These are phyloP conservation scores for Plebejus anna DNA, from an alignment of 2,888 invertebrate species.

Conservation along the genomic window DNA sequence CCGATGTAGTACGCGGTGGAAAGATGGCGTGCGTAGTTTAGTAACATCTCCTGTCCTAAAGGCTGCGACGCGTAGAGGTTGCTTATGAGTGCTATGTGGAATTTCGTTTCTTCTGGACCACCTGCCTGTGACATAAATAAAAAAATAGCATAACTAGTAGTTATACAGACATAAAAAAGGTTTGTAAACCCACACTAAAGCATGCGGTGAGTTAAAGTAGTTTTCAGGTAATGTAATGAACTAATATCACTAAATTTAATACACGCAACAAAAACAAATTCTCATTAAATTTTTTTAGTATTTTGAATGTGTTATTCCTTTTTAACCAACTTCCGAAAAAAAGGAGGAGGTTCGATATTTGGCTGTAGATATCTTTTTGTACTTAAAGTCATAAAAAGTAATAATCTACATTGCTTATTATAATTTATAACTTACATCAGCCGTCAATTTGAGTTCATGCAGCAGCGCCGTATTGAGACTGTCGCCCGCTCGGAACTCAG, in stretches of 20 bases:
- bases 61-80: slow-evolving; percentile 91
- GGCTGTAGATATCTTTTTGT: no score
- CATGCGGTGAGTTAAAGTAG: no score
- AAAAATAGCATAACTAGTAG: not conserved
- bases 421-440: slow-evolving; percentile 67
- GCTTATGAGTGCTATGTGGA: slow-evolving; percentile 91
- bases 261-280: no score
- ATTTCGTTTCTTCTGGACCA: slow-evolving; percentile 88
- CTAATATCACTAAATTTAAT: no score
- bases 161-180: not conserved
- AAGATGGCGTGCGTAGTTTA: slow-evolving; percentile 91
- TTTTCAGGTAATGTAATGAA: no score
- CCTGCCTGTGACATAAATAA: slow-evolving; percentile 80
- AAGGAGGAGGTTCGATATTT: no score
- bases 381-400: no score
- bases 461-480: slow-evolving; percentile 83
- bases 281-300: no score
- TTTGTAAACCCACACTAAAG: no score
- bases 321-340: no score
- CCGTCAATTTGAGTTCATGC: slow-evolving; percentile 86
- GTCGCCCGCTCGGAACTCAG: slow-evolving; percentile 85
- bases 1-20: slow-evolving; percentile 84
- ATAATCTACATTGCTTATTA: no score
- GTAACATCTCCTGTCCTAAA: slow-evolving; percentile 89
- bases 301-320: no score